These are phyloP conservation scores for Chionis minor DNA, from an alignment of 2,113 vertebrate species.

Conservation along the genomic window DNA sequence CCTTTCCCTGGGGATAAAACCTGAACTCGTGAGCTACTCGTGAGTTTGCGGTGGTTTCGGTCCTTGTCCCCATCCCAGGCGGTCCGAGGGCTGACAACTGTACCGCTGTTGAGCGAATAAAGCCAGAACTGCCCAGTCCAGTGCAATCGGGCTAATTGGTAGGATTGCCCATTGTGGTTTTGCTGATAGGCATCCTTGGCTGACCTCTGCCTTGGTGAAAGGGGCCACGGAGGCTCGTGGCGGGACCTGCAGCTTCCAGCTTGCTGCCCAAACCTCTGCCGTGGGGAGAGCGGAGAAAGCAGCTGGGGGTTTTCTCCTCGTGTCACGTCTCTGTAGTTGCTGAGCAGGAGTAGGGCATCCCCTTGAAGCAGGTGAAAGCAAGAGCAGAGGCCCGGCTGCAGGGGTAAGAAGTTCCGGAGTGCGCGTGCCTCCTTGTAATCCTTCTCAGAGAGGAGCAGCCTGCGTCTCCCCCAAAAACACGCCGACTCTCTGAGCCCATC, in stretches of 20 bases:
- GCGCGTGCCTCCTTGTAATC: rapidly evolving
- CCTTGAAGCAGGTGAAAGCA: neutral
- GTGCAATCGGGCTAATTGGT: neutral
- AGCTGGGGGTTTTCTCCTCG: too few relatives aligned
- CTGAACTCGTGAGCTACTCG: neutral
- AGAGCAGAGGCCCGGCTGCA: neutral
- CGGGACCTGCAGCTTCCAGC: neutral
- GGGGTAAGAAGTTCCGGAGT: rapidly evolving
- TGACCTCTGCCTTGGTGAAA: neutral
- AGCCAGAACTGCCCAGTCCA: neutral
- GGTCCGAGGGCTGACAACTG: neutral
- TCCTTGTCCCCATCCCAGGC: neutral
- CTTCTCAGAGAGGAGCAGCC: neutral
- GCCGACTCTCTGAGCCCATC: neutral
- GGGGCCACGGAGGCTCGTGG: neutral
- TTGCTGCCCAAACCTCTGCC: neutral
- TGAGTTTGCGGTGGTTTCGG: neutral
- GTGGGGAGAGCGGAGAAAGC: neutral
- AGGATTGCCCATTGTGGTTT: neutral
- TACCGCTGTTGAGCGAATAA: neutral
- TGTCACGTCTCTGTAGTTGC: too few relatives aligned
- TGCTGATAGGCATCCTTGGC: neutral
- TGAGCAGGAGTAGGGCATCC: neutral
- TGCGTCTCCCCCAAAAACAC: neutral
- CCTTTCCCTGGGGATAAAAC: neutral